Conservation (phyloP, 1,140 invertebrate genomes). For the Aphelenchoides avenae region DNA sequence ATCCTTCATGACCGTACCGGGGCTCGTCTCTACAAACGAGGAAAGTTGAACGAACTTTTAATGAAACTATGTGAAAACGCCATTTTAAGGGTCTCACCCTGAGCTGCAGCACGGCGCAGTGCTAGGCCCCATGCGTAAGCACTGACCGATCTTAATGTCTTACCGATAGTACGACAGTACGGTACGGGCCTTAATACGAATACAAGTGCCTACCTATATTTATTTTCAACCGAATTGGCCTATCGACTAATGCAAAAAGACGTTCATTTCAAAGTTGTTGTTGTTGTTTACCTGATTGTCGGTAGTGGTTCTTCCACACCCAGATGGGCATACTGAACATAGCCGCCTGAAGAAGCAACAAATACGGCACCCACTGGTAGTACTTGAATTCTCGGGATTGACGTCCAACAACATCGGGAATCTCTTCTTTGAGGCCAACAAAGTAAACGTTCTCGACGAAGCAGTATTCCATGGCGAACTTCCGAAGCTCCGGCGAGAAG, state of each 20-base stretch:
- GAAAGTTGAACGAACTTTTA: no score
- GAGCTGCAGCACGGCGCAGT: no score
- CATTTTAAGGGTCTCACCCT: no score
- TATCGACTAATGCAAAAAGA: no score
- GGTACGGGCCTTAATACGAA: no score
- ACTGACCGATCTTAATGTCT: no score
- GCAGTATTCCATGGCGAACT: constrained; percentile 9
- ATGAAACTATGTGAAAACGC: background rate
- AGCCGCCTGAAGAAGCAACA: constrained; percentile 6
- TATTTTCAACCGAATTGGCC: background rate
- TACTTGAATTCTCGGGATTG: constrained; percentile 8
- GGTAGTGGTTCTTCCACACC: constrained; percentile 8
- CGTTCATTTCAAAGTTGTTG: no score
- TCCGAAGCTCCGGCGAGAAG: no score
- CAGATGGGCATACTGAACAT: constrained; percentile 7
- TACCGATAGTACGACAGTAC: no score
- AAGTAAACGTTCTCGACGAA: constrained; percentile 13
- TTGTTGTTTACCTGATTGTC: constrained; percentile 6
- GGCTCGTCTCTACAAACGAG: constrained; percentile 2
- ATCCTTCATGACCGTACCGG: constrained; percentile 2
- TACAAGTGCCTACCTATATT: no score
- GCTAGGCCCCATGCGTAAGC: no score
- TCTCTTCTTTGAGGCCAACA: constrained; percentile 11
- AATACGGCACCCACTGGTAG: constrained; percentile 12
- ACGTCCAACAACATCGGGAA: background rate